phyloP scores from a whole-genome alignment of 2,888 invertebrate genomes.

The Acronicta psi region DNA sequence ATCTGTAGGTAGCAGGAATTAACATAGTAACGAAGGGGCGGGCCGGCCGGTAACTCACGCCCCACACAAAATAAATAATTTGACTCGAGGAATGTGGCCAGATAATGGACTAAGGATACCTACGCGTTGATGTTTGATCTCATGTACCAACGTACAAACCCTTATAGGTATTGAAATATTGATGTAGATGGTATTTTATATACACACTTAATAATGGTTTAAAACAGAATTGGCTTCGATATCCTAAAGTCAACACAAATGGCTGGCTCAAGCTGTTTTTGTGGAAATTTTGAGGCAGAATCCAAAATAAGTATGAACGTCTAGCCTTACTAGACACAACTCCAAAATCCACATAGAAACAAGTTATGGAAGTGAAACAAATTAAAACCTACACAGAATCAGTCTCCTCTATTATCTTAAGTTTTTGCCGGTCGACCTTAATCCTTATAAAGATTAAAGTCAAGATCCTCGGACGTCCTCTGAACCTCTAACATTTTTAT shows the following conservation, averaged over 20 bases:
- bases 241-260: not conserved
- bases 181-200: not conserved
- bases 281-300: conserved; percentile 1
- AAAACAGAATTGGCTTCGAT: not conserved
- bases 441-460: conserved; percentile 70
- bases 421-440: conserved; percentile 72
- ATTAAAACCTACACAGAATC: conserved; percentile 56
- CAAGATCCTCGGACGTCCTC: conserved; percentile 69
- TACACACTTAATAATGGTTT: too few relatives aligned
- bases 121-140: conserved; percentile 52
- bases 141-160: conserved; percentile 27
- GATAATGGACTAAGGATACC: conserved; percentile 67
- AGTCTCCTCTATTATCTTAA: conserved; percentile 59
- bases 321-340: conserved; percentile 2
- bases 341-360: conserved; percentile 29
- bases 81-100: conserved; percentile 76
- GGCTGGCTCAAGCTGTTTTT: not conserved
- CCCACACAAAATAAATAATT: conserved; percentile 86
- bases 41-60: conserved; percentile 83
- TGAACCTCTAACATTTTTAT: conserved; percentile 66
- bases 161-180: conserved; percentile 15
- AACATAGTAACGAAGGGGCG: conserved; percentile 88
- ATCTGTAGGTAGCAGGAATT: conserved; percentile 77
- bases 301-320: conserved; percentile 7
- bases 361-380: conserved; percentile 32